phyloP scores from a whole-genome alignment of 2,888 invertebrate genomes.

The Melitaea athalia region DNA sequence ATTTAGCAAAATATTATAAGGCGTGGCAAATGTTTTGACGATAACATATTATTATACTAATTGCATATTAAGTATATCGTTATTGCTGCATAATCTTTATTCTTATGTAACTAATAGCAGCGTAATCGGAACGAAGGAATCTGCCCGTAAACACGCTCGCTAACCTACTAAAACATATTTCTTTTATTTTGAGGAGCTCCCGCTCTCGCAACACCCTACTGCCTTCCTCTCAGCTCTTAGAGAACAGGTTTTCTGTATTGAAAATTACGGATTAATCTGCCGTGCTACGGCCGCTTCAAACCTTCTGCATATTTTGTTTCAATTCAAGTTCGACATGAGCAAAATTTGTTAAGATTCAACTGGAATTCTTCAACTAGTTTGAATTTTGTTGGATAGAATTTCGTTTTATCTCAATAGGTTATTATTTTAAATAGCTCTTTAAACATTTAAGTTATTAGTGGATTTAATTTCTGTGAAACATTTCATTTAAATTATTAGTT shows the following conservation, averaged over 20 bases:
- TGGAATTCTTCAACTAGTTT: background rate
- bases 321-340: constrained; percentile 48
- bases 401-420: background rate
- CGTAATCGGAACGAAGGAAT: constrained; percentile 71
- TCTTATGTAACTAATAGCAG: constrained; percentile 51
- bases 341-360: constrained; percentile 18
- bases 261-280: constrained; percentile 72
- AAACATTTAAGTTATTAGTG: background rate
- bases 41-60: background rate
- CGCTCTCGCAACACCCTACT: constrained; percentile 59
- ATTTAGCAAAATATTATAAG: too few species aligned
- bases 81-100: constrained; percentile 13
- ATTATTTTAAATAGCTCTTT: background rate
- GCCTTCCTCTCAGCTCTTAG: constrained; percentile 55
- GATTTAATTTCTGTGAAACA: too few species aligned
- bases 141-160: constrained; percentile 78
- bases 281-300: constrained; percentile 56
- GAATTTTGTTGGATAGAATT: background rate
- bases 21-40: too few species aligned
- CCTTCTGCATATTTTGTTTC: constrained; percentile 61
- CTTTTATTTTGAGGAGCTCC: constrained; percentile 76
- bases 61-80: background rate
- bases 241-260: constrained; percentile 74
- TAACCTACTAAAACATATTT: constrained; percentile 82
- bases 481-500: too few species aligned